Conservation (phyloP, 2,888 invertebrate species). For the Eupithecia insigniata region DNA sequence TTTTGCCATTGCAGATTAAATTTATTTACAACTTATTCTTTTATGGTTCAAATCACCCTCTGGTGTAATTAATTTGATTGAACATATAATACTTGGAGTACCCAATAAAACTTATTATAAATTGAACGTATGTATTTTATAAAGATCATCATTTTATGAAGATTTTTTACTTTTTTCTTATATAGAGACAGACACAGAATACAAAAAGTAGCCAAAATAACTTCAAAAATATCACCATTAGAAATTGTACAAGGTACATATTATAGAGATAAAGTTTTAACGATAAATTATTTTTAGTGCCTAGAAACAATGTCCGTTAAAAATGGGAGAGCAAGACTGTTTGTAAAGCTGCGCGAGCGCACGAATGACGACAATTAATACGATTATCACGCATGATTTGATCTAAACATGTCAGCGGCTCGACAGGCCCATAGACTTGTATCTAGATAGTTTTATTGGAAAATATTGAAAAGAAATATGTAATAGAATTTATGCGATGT, state of each 20-base stretch:
- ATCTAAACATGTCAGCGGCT: conserved; percentile 72
- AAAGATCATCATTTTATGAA: no score
- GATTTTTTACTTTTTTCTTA: no score
- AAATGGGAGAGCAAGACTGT: conserved; percentile 44
- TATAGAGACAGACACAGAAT: not conserved
- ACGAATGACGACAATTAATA: conserved; percentile 71
- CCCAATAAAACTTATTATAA: no score
- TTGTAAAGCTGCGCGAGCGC: conserved; percentile 56
- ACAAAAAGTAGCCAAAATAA: not conserved
- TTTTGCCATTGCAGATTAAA: not conserved
- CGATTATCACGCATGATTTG: conserved; percentile 80
- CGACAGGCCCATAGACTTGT: conserved; percentile 59
- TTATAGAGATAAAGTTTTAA: not conserved
- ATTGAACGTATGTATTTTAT: no score
- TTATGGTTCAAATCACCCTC: not conserved
- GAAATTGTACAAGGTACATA: not conserved
- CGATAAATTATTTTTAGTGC: conserved; percentile 5
- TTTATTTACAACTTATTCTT: not conserved
- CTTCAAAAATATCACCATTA: not conserved
- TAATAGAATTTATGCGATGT: not conserved
- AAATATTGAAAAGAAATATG: not conserved
- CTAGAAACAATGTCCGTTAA: conserved; percentile 31
- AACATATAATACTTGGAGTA: no score
- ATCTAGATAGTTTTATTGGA: conserved; percentile 17
- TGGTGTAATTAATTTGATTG: no score